A percentile compares a stretch with the other conserved stretches of the same genome.
Conservation (phyloP, 2,888 invertebrate genomes). For the Drosophila phalerata region DNA sequence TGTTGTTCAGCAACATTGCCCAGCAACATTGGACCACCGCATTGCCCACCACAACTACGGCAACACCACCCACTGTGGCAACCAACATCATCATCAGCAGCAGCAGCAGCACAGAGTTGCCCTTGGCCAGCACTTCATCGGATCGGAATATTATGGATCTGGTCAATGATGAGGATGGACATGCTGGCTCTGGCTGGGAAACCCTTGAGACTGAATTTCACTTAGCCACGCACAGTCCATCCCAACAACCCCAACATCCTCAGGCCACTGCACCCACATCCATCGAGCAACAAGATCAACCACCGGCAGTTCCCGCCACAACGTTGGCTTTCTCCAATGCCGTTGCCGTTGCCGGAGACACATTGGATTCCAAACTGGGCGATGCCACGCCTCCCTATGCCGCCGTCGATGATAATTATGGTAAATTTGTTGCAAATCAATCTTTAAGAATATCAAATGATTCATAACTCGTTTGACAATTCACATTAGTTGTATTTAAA, state of each 20-base stretch:
- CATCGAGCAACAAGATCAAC: slow-evolving; percentile 83
- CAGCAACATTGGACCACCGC: slow-evolving; percentile 66
- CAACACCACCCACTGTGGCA: slow-evolving; percentile 22
- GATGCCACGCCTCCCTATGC: slow-evolving; percentile 82
- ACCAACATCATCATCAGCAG: slow-evolving; percentile 27
- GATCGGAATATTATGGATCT: slow-evolving; percentile 56
- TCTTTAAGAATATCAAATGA: background rate
- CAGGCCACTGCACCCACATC: slow-evolving; percentile 75
- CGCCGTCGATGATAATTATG: slow-evolving; percentile 82
- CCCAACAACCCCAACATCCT: slow-evolving; percentile 4
- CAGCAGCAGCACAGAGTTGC: slow-evolving; percentile 34
- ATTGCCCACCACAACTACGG: slow-evolving; percentile 49
- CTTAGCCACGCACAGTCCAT: slow-evolving; percentile 52
- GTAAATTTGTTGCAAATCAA: slow-evolving; percentile 64
- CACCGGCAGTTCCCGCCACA: slow-evolving; percentile 77
- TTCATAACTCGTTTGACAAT: slow-evolving; percentile 7
- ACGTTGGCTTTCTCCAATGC: slow-evolving; percentile 80
- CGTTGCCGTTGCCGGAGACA: slow-evolving; percentile 66
- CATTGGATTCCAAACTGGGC: slow-evolving; percentile 39
- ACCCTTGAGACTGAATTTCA: slow-evolving; percentile 74
- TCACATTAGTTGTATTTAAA: too few relatives aligned
- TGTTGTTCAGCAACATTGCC: slow-evolving; percentile 75
- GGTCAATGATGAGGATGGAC: slow-evolving; percentile 45
- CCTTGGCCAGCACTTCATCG: slow-evolving; percentile 20
- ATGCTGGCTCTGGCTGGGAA: slow-evolving; percentile 68